Evolutionary conservation across 2,113 vertebrate species (phyloP), one percentile per base, ranked within the genome.

Genomic region (Ptyas mucosa): DNA sequence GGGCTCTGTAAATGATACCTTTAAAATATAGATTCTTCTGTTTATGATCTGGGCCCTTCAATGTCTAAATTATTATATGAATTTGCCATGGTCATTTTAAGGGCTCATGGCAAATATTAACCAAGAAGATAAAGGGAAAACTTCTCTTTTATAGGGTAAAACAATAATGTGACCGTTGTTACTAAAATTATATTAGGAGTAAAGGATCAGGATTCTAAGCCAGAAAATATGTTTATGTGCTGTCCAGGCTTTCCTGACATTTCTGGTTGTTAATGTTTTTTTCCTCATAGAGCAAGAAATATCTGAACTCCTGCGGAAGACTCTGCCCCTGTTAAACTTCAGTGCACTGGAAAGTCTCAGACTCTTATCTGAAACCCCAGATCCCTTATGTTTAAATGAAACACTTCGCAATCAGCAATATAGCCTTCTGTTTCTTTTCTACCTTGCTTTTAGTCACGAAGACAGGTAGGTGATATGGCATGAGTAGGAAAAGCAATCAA

Each of bases 361-460:
- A 14, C 94, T 99, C 85, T 96, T 99, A 88, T 57, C 96, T 11
- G 98, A 98, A 93, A 94, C 87, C 23, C 96, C 97, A 3, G 98
- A 97, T 88, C 91, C 94, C 85, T 97, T 97, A 90, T 95, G 93
- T 81, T 95, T 98, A 95, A 98, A 97, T 92, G 96, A 96, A 64
- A 96, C 96, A 11, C 97, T 97, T 93, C 98, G 97, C 91, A 97
- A 95, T 95, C 97, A 95, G 4, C 98, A 99, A 92, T 98, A 98
- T 94, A 98, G 98, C 92, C 94, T 99, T 90, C 92, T 99, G 93
- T 96, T 98, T 20, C 94, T 99, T 29, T 96, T 98, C 21, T 97
- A 98, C 94, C 96, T 99, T 69, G 97, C 99, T 85, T 97, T 98
- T 89, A 94, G 97, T 94, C 96, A 98, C 0, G 98, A 98, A 53